Evolutionary conservation across 2,888 invertebrate species (phyloP).

Genomic region (Dromius quadrimaculatus): DNA sequence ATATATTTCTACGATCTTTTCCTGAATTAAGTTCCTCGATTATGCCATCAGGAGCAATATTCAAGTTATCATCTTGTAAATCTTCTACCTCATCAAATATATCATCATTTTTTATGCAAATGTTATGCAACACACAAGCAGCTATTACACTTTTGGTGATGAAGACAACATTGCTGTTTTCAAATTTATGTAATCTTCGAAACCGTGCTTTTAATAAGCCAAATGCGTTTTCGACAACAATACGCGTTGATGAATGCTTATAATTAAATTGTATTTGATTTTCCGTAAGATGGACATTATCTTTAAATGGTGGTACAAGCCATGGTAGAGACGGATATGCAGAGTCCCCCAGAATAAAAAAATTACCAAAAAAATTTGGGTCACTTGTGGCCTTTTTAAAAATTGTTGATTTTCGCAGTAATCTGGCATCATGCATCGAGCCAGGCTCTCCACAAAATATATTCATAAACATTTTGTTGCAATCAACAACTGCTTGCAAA

Average conservation of each 20-base stretch:
- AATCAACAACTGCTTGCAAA: neutral
- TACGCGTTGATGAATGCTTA: conserved; percentile 56
- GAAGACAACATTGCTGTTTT: too few species aligned
- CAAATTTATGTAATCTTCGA: too few species aligned
- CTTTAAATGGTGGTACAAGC: conserved; percentile 58
- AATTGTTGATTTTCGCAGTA: neutral
- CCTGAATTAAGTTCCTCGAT: too few species aligned
- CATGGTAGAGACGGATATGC: conserved; percentile 56
- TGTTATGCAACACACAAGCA: too few species aligned
- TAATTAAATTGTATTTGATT: conserved; percentile 58
- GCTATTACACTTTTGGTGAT: too few species aligned
- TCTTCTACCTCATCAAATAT: too few species aligned
- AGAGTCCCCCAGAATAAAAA: conserved; percentile 56
- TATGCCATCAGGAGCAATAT: too few species aligned
- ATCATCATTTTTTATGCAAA: too few species aligned
- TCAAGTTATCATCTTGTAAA: too few species aligned
- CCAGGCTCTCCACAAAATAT: conserved; percentile 9
- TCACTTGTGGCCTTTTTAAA: neutral
- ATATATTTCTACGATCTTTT: too few species aligned
- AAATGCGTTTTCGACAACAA: conserved; percentile 56
- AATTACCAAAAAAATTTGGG: neutral
- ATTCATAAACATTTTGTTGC: neutral
- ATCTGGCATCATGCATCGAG: conserved; percentile 7
- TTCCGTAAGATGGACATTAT: conserved; percentile 57
- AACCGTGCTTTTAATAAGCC: too few species aligned